These are phyloP conservation scores for Neodiprion virginianus DNA, from an alignment of 1,140 invertebrate genomes.

Conservation along the genomic window DNA sequence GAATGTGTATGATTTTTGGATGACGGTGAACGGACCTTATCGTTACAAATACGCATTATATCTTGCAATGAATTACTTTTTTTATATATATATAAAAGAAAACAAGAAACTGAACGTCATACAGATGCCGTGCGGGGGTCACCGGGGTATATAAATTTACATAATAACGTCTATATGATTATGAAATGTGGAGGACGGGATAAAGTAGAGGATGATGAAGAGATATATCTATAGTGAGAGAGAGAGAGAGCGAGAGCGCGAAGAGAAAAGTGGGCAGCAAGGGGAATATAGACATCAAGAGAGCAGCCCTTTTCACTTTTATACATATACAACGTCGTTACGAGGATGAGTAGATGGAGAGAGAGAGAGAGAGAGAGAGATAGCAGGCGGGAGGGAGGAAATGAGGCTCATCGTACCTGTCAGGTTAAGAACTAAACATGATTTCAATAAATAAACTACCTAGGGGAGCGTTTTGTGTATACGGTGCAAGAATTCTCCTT, in stretches of 20 bases:
- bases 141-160: constrained; percentile 9
- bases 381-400: neutral
- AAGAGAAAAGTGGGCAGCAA: no score
- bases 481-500: constrained; percentile 34
- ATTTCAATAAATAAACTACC: constrained; percentile 60
- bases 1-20: no score
- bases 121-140: constrained; percentile 6
- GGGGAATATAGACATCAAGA: no score
- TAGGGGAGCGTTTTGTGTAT: constrained; percentile 44
- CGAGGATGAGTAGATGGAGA: no score
- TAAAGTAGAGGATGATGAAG: neutral
- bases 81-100: neutral
- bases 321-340: no score
- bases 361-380: no score
- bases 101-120: neutral
- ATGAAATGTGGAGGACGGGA: neutral
- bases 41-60: no score
- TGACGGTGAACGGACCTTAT: no score
- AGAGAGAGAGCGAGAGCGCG: no score
- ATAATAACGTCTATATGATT: constrained; percentile 7
- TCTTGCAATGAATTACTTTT: neutral
- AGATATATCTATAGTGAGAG: neutral
- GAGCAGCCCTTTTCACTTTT: no score
- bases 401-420: constrained; percentile 38
- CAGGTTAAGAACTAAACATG: constrained; percentile 47